These are phyloP conservation scores for Seira ritae DNA, from an alignment of 2,888 invertebrate genomes.

Conservation along the genomic window DNA sequence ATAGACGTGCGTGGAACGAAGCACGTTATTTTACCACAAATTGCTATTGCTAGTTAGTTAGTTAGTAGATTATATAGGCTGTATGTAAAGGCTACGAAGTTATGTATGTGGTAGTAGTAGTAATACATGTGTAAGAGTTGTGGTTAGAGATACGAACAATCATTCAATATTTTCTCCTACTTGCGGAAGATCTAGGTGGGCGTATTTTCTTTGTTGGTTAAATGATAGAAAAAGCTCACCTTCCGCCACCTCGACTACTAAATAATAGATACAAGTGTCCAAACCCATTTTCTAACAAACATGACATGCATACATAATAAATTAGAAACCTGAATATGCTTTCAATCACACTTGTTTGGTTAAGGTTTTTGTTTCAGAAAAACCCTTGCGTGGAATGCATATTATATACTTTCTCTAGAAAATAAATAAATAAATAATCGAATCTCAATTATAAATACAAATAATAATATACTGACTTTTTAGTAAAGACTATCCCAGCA, in stretches of 20 bases:
- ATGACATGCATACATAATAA: no score
- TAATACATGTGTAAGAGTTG: no score
- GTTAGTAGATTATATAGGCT: background rate
- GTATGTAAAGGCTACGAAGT: no score
- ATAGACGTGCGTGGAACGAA: background rate
- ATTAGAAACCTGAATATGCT: background rate
- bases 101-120: no score
- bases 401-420: slow-evolving; percentile 24
- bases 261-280: no score
- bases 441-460: slow-evolving; percentile 43
- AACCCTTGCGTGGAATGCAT: slow-evolving; percentile 9
- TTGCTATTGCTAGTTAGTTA: background rate
- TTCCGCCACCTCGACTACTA: no score
- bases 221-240: no score
- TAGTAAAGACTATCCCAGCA: slow-evolving; percentile 49
- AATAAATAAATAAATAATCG: slow-evolving; percentile 34
- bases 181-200: no score
- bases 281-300: no score
- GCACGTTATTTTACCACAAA: slow-evolving; percentile 2
- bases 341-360: slow-evolving; percentile 26
- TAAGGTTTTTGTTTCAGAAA: background rate
- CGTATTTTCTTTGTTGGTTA: no score
- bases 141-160: no score
- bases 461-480: slow-evolving; percentile 29
- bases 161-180: no score